A percentile compares a stretch with the other conserved stretches of the same genome.
Evolutionary conservation across 2,113 vertebrate species (phyloP).

Genomic region (Clarias magur): DNA sequence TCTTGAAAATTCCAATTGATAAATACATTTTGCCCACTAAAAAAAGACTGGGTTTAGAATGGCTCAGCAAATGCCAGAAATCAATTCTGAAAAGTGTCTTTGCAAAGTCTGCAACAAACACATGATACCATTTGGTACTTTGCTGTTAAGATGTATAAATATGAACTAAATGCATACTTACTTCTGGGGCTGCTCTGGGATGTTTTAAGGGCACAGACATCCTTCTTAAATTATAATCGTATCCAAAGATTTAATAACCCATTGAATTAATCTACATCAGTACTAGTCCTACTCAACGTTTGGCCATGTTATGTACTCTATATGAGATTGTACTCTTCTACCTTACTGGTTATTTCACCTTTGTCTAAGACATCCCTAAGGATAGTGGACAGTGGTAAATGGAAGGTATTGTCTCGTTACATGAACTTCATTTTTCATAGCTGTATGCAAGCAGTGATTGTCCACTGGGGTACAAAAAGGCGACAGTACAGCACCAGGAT

Average conservation of each 20-base stretch:
- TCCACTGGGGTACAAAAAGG: neutral
- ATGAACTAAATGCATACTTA: neutral
- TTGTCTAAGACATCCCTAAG: neutral
- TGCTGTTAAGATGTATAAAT: neutral
- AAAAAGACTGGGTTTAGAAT: neutral
- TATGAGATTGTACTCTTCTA: neutral
- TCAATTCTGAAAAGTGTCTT: neutral
- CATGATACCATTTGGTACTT: neutral
- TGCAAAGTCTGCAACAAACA: neutral
- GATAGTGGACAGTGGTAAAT: neutral
- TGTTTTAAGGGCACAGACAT: neutral
- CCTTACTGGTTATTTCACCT: neutral
- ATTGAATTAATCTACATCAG: neutral
- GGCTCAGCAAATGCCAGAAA: neutral
- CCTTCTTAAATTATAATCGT: neutral
- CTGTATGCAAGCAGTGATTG: neutral
- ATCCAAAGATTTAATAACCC: neutral
- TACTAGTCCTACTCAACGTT: neutral
- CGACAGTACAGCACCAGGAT: neutral
- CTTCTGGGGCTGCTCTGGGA: neutral
- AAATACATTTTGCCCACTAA: neutral
- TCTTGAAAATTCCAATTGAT: neutral
- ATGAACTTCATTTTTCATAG: constrained; percentile 19
- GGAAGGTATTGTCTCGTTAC: neutral
- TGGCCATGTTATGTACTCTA: neutral